Base-by-base conservation (phyloP, 2,888 invertebrate species). In the Eledone cirrhosa region DNA sequence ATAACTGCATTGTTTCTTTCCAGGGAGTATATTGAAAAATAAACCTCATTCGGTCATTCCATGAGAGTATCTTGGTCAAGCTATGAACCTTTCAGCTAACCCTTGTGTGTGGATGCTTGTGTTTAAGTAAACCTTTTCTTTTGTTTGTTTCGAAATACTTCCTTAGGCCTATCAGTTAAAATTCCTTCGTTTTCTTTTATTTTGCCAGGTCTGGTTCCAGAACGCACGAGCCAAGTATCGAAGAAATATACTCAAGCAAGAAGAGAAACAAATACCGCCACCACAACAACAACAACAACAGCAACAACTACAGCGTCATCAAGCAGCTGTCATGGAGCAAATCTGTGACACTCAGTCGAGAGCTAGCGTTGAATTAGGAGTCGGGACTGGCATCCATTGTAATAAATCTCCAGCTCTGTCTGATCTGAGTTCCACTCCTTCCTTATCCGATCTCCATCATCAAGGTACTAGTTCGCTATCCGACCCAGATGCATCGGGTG, bases 181-280 rank as follows among this genome's bases (percentile, higher is more conserved):
- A n/a, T n/a, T 41, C 41, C 1, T 41, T 41, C 11, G 11, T 11
- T 41, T 41, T 41, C 41, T 41, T 1, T 22, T 69, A 16, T 47
- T 59, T 59, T 79, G 82, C 41, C 93, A 98, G 98, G 98, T 98
- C 1, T 98, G 98, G 98, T 99, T 99, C 91, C 98, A 99, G 93
- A 99, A 99, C 90, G 98, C 99, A 0, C 93, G 99, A 77, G 99
- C 99, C 59, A 99, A 99, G 92, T 98, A 97, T 96, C 94, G 99
- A 84, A 94, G 99, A 77, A 97, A 95, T 93, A 94, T 95, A 91
- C 79, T 87, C 76, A 86, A 85, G 78, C 86, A 86, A 78, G 85
- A 87, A 48, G 76, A 80, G 77, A 77, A 78, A 16, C 81, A 83
- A 27, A 48, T 76, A 76, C 76, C 76, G n/a, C 48, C 65, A 48